Evolutionary conservation across 64 coral and sea anemone species (phyloP).

Genomic region (Porites australiensis): DNA sequence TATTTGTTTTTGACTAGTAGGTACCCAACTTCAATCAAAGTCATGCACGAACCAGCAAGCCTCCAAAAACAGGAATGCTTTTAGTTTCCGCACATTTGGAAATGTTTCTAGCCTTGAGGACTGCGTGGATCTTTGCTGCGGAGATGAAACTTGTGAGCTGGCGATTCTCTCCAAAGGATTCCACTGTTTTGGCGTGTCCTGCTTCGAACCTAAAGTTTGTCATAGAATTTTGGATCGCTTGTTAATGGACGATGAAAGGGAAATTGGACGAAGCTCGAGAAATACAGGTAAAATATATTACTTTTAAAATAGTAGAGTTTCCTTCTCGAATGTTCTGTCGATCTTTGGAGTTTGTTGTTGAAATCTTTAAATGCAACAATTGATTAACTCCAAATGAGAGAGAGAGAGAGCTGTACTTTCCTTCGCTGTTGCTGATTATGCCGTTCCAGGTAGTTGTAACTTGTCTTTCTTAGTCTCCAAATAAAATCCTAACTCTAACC

Average conservation of each 20-base stretch:
- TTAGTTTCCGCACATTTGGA: slow-evolving; percentile 60
- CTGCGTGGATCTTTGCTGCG: slow-evolving; percentile 65
- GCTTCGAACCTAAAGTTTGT: slow-evolving; percentile 44
- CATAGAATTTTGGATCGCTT: slow-evolving; percentile 56
- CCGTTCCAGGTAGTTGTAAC: too few species aligned
- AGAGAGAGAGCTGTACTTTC: too few species aligned
- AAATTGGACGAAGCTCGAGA: not conserved
- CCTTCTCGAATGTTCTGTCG: too few species aligned
- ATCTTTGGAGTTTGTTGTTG: too few species aligned
- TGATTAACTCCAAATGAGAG: too few species aligned
- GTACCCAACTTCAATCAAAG: not conserved
- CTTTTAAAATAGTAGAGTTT: too few species aligned
- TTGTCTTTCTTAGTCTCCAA: too few species aligned
- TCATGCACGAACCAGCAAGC: not conserved
- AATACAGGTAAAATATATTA: slow-evolving; percentile 1
- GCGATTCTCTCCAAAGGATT: slow-evolving; percentile 49
- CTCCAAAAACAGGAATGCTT: not conserved
- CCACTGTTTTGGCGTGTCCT: slow-evolving; percentile 68
- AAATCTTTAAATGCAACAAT: too few species aligned
- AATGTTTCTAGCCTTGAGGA: slow-evolving; percentile 19
- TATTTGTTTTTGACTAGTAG: not conserved
- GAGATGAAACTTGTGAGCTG: slow-evolving; percentile 52
- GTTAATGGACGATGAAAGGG: slow-evolving; percentile 31
- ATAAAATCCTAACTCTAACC: too few species aligned
- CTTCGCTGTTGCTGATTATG: too few species aligned